Base-by-base conservation (phyloP, 1,140 invertebrate species). In the Drosophila lowei region DNA sequence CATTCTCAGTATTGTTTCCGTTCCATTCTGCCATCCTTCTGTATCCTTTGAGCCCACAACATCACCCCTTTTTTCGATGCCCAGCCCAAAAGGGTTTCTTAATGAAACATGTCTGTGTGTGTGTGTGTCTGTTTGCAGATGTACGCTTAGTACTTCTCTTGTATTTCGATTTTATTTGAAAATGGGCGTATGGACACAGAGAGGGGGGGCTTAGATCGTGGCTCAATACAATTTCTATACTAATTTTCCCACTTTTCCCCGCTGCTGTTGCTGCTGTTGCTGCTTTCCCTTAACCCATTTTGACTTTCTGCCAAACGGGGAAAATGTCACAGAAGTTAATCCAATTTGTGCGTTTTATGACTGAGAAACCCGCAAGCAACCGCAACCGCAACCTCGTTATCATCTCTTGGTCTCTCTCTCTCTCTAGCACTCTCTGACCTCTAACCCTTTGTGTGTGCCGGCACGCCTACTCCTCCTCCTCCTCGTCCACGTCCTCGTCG, bases 251-350 rank as follows among this genome's bases (percentile, higher is more conserved):
- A 68, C 61, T 74, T 58, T 75, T 74, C 49, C 62, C 72, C 7
- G 58, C 47, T 74, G 56, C 48, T 73, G 56, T 42, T 58, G 30
- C 30, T 30, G 30, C 30, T 9, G 28, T 70, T 50, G 46, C 25
- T 23, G 16, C 9, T 38, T 30, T 58, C 44, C 16, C 48, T 54
- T 63, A 55, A 49, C 54, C 54, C 61, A 60, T 66, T 75, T 59
- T 74, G 46, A 75, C 72, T 75, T 75, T 61, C 38, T 47, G 73
- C 11, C 43, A 38, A 34, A 38, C 34, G 34, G 34, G 43, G 48
- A 63, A 76, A 77, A 76, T 77, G 74, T 77, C 74, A 77, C 83
- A 88, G 75, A 88, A 88, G 83, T 88, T 88, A 88, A 88, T 88
- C 83, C 83, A 88, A 88, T 88, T 88, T 88, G 62, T 67, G 34